A percentile compares a stretch with the other conserved stretches of the same genome.
These are phyloP conservation scores for Caenorhabditis sp. DNA, from an alignment of 2,888 invertebrate genomes.

Conservation along the genomic window DNA sequence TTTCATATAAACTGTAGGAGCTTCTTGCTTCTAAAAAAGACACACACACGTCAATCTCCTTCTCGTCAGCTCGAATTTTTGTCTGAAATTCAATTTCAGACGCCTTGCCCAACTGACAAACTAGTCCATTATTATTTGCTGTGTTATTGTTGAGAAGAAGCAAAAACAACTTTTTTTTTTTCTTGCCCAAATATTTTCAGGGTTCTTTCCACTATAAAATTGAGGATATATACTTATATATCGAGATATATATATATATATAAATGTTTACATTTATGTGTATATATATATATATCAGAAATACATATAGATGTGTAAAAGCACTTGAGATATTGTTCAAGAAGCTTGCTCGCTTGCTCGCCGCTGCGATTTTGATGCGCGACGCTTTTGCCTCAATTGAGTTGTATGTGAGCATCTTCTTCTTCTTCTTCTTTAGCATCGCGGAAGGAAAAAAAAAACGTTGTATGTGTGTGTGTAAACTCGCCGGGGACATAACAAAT, in stretches of 20 bases:
- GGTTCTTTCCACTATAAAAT: too few species aligned
- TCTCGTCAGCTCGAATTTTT: background rate
- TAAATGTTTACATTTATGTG: too few species aligned
- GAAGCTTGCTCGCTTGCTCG: background rate
- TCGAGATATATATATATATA: too few species aligned
- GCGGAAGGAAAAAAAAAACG: too few species aligned
- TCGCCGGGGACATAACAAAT: constrained; percentile 13
- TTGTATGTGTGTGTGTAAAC: constrained; percentile 1
- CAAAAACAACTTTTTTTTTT: background rate
- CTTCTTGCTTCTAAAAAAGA: too few species aligned
- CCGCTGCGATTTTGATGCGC: background rate
- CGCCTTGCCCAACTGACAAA: background rate
- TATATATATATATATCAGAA: too few species aligned
- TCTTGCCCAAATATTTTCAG: too few species aligned
- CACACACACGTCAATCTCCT: too few species aligned
- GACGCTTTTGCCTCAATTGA: background rate
- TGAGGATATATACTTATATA: too few species aligned
- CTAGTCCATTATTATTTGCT: background rate
- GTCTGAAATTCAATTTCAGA: background rate
- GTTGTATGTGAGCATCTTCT: background rate
- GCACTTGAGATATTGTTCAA: background rate
- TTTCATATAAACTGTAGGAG: too few species aligned
- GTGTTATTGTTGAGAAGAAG: background rate
- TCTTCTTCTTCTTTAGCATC: constrained; percentile 6
- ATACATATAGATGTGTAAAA: too few species aligned